phyloP scores from a whole-genome alignment of 2,113 vertebrate genomes.

The Bos taurus region ARS-UCD2.0 NC_037336.1:82159501-82160000 shows the following conservation, averaged over 20 bases:
- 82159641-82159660: neutral
- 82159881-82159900: neutral
- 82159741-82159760: neutral
- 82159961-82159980: neutral
- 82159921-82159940: neutral
- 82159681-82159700: neutral
- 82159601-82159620: neutral
- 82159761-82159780: neutral
- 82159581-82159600: neutral
- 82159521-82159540: neutral
- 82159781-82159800: neutral
- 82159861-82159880: neutral
- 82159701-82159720: neutral
- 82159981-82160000: neutral
- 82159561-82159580: neutral
- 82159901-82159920: neutral
- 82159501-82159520: neutral
- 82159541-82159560: neutral
- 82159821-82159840: neutral
- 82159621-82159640: neutral
- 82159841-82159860: neutral
- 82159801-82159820: neutral
- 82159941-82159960: neutral
- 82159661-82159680: neutral
- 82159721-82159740: neutral